These are phyloP conservation scores for Sphyrna mokarran DNA, from an alignment of 2,113 vertebrate genomes.

Conservation along the genomic window DNA sequence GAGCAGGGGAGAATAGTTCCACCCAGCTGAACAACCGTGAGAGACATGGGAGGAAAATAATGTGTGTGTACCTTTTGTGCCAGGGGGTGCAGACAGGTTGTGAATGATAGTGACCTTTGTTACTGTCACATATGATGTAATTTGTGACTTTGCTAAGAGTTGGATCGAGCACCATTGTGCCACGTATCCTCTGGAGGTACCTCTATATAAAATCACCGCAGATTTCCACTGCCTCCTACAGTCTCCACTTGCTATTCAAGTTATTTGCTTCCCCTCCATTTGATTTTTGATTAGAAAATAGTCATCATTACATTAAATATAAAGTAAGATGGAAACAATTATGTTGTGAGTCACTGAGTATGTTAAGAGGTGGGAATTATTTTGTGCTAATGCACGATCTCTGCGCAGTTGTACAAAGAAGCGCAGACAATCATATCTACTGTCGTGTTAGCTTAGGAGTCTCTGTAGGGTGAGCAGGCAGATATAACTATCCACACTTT, in stretches of 20 bases:
- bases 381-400: background rate
- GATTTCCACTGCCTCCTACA: background rate
- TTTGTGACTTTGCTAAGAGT: background rate
- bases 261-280: background rate
- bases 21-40: background rate
- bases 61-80: background rate
- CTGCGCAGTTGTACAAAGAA: background rate
- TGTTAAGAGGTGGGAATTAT: background rate
- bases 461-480: background rate
- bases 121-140: background rate
- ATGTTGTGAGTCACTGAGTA: background rate
- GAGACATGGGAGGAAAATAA: background rate
- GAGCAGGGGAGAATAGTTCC: background rate
- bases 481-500: background rate
- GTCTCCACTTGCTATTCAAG: background rate
- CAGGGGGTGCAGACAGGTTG: background rate
- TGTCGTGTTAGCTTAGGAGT: background rate
- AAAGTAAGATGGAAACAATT: slow-evolving; percentile 20
- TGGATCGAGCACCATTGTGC: background rate
- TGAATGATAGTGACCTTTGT: background rate
- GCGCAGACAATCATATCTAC: background rate
- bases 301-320: background rate
- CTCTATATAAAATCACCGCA: background rate
- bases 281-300: background rate
- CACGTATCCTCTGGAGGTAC: background rate